A percentile compares a stretch with the other conserved stretches of the same genome.
These are phyloP conservation scores for Electrona antarctica DNA, from an alignment of 2,113 vertebrate species.

Conservation along the genomic window DNA sequence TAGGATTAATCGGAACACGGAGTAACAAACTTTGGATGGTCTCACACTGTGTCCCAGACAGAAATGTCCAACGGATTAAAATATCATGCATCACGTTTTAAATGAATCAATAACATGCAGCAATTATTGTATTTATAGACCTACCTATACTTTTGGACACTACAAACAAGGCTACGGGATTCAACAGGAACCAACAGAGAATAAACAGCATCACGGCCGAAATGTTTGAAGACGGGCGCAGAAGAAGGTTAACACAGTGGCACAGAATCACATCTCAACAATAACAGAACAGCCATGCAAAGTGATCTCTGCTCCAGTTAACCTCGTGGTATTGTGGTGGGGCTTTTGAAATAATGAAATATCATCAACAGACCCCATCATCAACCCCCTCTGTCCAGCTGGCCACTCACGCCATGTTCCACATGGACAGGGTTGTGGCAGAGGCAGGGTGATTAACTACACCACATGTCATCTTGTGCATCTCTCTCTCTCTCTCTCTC, in stretches of 20 bases:
- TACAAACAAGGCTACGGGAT: neutral
- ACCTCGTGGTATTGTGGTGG: conserved; percentile 29
- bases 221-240: neutral
- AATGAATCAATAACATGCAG: no score
- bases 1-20: conserved; percentile 68
- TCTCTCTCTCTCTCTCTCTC: conserved; percentile 1
- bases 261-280: neutral
- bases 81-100: neutral
- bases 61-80: conserved; percentile 38
- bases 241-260: neutral
- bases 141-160: no score
- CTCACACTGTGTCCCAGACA: conserved; percentile 39
- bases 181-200: neutral
- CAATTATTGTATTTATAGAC: no score
- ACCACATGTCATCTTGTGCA: conserved; percentile 65
- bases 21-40: conserved; percentile 69
- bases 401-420: conserved; percentile 46
- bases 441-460: conserved; percentile 57
- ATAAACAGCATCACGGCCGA: neutral
- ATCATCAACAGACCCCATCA: conserved; percentile 43
- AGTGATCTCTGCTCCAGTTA: conserved; percentile 32
- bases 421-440: conserved; percentile 54
- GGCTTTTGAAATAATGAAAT: conserved; percentile 67
- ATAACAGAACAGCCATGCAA: conserved; percentile 13
- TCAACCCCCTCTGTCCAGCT: conserved; percentile 50